Percentiles rank a stretch among this genome's conserved stretches.
These are phyloP conservation scores for Anguilla pacifica DNA, from an alignment of 2,797 vertebrate species.

Conservation along the genomic window DNA sequence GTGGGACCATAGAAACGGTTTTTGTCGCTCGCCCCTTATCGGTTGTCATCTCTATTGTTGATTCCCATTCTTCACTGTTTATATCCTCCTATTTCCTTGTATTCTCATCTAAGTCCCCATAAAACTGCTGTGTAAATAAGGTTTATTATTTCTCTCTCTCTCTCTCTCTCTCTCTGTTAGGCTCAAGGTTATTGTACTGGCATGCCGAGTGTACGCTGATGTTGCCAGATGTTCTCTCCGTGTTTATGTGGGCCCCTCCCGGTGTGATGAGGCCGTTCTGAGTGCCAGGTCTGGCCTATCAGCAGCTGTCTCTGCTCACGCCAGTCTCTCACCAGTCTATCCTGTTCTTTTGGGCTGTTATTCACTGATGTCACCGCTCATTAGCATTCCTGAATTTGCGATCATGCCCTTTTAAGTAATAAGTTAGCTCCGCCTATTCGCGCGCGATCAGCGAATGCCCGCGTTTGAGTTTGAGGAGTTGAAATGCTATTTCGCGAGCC, in stretches of 20 bases:
- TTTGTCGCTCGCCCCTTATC: too few species aligned
- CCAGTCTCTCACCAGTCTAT: too few species aligned
- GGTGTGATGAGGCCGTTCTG: constrained; percentile 33
- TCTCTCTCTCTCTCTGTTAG: not conserved
- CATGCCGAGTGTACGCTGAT: too few species aligned
- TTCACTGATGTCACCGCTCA: not conserved
- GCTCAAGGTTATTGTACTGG: too few species aligned
- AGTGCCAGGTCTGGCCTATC: not conserved
- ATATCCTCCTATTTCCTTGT: too few species aligned
- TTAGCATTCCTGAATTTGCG: not conserved
- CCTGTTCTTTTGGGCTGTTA: too few species aligned
- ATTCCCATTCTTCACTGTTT: too few species aligned
- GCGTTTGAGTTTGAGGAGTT: not conserved
- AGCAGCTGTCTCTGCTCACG: not conserved
- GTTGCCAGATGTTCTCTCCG: not conserved
- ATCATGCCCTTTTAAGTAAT: not conserved
- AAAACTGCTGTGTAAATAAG: too few species aligned
- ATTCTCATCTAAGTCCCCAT: too few species aligned
- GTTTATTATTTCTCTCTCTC: too few species aligned
- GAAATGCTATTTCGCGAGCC: not conserved
- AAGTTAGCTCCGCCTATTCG: not conserved
- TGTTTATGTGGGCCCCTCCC: constrained; percentile 33
- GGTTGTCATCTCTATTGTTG: too few species aligned
- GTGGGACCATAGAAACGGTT: too few species aligned
- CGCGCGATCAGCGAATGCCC: not conserved